Conservation (phyloP, 2,888 invertebrate genomes). For the Spisula solida region DNA sequence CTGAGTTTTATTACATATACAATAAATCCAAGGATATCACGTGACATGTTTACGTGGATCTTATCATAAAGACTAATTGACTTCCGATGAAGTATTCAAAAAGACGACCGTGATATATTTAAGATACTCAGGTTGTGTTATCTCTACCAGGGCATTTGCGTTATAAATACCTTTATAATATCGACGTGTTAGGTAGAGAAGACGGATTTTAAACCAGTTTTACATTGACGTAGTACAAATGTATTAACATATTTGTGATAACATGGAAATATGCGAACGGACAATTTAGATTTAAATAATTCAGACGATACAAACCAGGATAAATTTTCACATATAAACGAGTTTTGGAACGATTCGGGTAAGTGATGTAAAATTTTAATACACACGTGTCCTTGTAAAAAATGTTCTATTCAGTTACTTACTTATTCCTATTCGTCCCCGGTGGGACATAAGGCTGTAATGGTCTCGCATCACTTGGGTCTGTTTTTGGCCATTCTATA, state of each 20-base stretch:
- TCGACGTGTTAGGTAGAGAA: not conserved
- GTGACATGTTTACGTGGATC: conserved; percentile 44
- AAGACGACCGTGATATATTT: conserved; percentile 1
- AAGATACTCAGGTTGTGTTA: conserved; percentile 13
- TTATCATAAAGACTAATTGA: conserved; percentile 20
- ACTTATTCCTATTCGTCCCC: no score
- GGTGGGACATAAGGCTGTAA: no score
- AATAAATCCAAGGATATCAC: conserved; percentile 11
- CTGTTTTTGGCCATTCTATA: no score
- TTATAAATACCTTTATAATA: conserved; percentile 14
- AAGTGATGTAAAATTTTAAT: not conserved
- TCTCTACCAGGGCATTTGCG: conserved; percentile 15
- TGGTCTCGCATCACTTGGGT: no score
- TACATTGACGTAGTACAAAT: not conserved
- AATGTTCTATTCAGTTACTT: no score
- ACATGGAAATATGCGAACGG: conserved; percentile 26
- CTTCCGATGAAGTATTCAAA: not conserved
- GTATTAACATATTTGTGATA: not conserved
- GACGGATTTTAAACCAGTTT: not conserved
- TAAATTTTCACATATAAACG: not conserved
- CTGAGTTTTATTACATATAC: conserved; percentile 1
- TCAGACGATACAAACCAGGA: not conserved
- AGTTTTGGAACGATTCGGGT: not conserved
- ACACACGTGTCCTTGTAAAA: no score
- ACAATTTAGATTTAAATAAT: not conserved